Conservation (phyloP, 2,888 invertebrate species). For the Proisotoma minuta region DNA sequence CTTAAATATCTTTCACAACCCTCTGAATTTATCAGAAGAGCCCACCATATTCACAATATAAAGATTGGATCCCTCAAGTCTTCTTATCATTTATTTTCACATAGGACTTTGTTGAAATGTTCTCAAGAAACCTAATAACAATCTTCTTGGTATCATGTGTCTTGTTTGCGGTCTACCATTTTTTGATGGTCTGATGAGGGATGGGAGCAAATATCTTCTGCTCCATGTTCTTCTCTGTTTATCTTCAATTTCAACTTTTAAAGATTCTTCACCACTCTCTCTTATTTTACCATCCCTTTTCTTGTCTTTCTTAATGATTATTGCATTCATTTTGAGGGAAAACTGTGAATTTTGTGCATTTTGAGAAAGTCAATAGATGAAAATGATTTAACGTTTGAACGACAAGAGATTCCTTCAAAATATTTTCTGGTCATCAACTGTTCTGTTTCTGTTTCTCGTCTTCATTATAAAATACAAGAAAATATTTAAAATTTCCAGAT, state of each 20-base stretch:
- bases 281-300: constrained; percentile 1
- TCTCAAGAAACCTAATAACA: constrained; percentile 3
- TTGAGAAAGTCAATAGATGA: background rate
- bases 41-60: background rate
- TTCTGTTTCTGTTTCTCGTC: no score
- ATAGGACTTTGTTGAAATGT: background rate
- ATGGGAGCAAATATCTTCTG: constrained; percentile 6
- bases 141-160: constrained; percentile 4
- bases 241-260: constrained; percentile 1
- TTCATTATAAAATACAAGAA: no score
- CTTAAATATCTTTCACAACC: constrained; percentile 1
- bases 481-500: no score
- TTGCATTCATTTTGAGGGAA: background rate
- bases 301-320: background rate
- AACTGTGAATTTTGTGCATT: background rate
- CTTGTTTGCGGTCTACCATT: constrained; percentile 10
- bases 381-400: no score
- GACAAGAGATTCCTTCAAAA: no score
- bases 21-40: background rate
- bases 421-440: no score
- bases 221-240: constrained; percentile 2
- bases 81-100: background rate
- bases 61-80: background rate
- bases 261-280: background rate
- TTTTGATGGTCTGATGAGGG: constrained; percentile 16